Base-by-base conservation (phyloP, 2,113 vertebrate species). In the Salminus brasiliensis region DNA sequence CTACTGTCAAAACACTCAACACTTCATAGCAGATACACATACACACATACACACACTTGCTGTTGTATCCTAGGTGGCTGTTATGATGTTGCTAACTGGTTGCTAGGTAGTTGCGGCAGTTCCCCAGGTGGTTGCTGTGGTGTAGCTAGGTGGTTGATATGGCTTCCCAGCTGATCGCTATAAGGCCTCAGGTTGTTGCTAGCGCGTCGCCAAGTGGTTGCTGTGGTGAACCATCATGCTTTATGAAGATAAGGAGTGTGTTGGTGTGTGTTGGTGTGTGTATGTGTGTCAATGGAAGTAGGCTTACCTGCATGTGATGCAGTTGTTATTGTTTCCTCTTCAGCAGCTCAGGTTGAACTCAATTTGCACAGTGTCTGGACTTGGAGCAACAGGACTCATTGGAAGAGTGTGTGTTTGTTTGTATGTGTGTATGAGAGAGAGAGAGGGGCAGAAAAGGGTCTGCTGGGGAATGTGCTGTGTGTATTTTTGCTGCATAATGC, bases 1-100 rank as follows among this genome's bases (percentile, higher is more conserved):
- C 55, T 39, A 62, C 72, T 74, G 55, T 60, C 76, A 78, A 43
- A 74, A 60, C 74, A 63, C 80, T 52, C 72, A 39, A 8, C 45
- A 12, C 34, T 85, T 66, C 72, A 52, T 15, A n/a, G 1, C 9
- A 11, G 5, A 53, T 32, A n/a, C 8, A 23, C 36, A 60, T 5
- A 23, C 32, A n/a, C n/a, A n/a, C n/a, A n/a, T n/a, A n/a, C n/a
- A 43, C 45, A 13, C 13, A 47, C n/a, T n/a, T n/a, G n/a, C n/a
- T n/a, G n/a, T n/a, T n/a, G n/a, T n/a, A n/a, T n/a, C n/a, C n/a
- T n/a, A n/a, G n/a, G n/a, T n/a, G n/a, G n/a, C n/a, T n/a, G n/a
- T n/a, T n/a, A n/a, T n/a, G n/a, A n/a, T n/a, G n/a, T n/a, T n/a
- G n/a, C n/a, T n/a, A n/a, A n/a, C n/a, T n/a, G n/a, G n/a, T n/a